phyloP scores from a whole-genome alignment of 2,888 invertebrate genomes.

The Eupeodes latifasciatus region DNA sequence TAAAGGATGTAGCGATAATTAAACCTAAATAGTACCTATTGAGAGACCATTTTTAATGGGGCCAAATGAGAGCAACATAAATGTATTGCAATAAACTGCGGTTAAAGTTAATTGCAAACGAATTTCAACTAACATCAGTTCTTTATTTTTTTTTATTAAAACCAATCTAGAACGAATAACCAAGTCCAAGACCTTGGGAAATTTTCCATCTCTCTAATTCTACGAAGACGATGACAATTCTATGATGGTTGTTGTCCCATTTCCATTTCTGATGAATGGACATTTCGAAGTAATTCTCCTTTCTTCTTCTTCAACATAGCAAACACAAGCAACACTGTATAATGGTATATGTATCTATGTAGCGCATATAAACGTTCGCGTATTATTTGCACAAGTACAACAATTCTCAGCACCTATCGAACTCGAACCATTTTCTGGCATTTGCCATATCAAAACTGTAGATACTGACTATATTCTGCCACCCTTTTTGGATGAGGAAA shows the following conservation, averaged over 20 bases:
- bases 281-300: constrained; percentile 2
- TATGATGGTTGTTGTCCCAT: constrained; percentile 22
- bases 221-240: not conserved
- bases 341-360: not conserved
- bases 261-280: constrained; percentile 59
- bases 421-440: not conserved
- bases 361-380: constrained; percentile 12
- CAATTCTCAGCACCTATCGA: constrained; percentile 50
- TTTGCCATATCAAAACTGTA: constrained; percentile 10
- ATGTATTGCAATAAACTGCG: constrained; percentile 41
- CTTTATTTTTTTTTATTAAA: constrained; percentile 41
- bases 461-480: not conserved
- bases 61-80: too few relatives aligned
- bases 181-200: constrained; percentile 5
- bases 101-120: constrained; percentile 66
- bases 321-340: constrained; percentile 48
- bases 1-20: too few relatives aligned
- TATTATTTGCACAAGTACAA: constrained; percentile 58
- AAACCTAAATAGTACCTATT: too few relatives aligned
- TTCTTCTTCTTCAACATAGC: constrained; percentile 2
- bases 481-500: constrained; percentile 54
- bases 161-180: constrained; percentile 30
- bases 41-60: too few relatives aligned
- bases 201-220: not conserved
- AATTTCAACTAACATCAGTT: constrained; percentile 29